Evolutionary conservation across 2,113 vertebrate genomes (phyloP).

Genomic region (Alouatta palliata): DNA sequence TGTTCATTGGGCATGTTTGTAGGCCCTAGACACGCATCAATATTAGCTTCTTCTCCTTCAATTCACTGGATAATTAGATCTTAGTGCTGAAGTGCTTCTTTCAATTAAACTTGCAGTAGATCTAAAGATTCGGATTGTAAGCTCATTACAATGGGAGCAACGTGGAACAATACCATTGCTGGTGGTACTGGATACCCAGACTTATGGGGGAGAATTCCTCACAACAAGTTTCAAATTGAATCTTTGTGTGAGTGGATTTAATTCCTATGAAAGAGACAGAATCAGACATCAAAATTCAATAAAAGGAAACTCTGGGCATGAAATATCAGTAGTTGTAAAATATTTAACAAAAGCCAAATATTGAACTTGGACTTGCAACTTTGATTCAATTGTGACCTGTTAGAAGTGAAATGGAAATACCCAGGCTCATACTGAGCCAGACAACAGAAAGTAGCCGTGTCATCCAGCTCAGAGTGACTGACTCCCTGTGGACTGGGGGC

Average conservation of each 20-base stretch:
- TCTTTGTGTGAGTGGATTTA: constrained; percentile 61
- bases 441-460: neutral
- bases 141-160: constrained; percentile 50
- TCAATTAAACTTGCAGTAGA: constrained; percentile 69
- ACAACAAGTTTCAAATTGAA: constrained; percentile 71
- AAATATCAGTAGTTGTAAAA: constrained; percentile 52
- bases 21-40: constrained; percentile 48
- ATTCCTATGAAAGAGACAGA: constrained; percentile 45
- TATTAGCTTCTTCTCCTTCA: constrained; percentile 65
- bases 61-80: constrained; percentile 60
- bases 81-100: constrained; percentile 69
- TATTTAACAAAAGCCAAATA: constrained; percentile 66
- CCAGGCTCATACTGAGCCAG: neutral
- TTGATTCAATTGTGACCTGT: constrained; percentile 21
- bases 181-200: constrained; percentile 54
- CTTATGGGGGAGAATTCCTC: constrained; percentile 9
- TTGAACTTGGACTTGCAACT: constrained; percentile 24
- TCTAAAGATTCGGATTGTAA: constrained; percentile 61
- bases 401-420: constrained; percentile 18
- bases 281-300: constrained; percentile 65
- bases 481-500: neutral
- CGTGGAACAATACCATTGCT: constrained; percentile 61
- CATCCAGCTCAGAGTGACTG: neutral
- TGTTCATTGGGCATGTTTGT: constrained; percentile 43
- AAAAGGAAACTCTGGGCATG: constrained; percentile 32